Evolutionary conservation across 2,113 vertebrate genomes (phyloP), one percentile per base, ranked within the genome.

Genomic region (Raja brachyura): DNA sequence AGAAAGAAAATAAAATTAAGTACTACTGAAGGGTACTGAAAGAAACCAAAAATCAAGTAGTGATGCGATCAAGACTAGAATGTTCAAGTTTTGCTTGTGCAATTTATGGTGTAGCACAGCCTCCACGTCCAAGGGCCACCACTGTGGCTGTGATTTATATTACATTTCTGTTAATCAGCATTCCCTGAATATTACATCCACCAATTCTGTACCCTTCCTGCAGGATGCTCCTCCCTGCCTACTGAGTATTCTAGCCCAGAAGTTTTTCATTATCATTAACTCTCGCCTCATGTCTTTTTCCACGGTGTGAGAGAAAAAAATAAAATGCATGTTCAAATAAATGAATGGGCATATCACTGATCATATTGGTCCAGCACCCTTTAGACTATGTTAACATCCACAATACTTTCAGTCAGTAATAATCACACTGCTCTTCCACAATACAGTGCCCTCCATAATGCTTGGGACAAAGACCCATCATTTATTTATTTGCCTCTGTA

Each of bases 181-280:
- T 86, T 86, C 61, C 81, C 81, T n/a, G 81, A 86, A 86, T 59
- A 86, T 86, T 61, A 86, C 25, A 86, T 59, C 81, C 81, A 59
- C 54, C 56, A 63, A 63, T 88, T 88, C 13, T 31, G 61, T 88
- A 31, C 61, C 28, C 83, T 88, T 88, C 83, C 83, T 28, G n/a
- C 31, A 88, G 83, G 83, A 88, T 88, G 14, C n/a, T 13, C 59
- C 59, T 16, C 59, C 25, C 31, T 61, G 33, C 59, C 16, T 16
- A 10, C 11, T 31, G n/a, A 63, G 61, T 86, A 63, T 86, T 83
- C 83, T 13, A 31, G 59, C 2, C 28, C 83, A 86, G 83, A 86
- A n/a, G 83, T 88, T 88, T 88, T 63, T 25, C 25, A 88, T 88
- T 88, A 31, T 11, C 81, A 14, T 11, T 18, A 20, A 73, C 68